Conservation (phyloP, 2,888 invertebrate species). For the Ochropleura leucogaster region DNA sequence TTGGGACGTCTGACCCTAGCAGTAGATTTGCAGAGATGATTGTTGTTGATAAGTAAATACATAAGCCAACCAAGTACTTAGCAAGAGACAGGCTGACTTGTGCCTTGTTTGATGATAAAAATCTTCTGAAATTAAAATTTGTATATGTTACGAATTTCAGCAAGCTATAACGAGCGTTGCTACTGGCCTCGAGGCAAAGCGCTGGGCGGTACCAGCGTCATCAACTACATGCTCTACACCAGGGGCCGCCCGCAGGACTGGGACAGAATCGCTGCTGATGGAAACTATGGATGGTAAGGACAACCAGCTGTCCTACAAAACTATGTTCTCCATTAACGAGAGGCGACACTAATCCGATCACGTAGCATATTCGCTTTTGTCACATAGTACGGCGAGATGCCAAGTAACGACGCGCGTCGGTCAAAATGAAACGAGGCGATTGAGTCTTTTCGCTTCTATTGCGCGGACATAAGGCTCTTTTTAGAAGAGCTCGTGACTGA, state of each 20-base stretch:
- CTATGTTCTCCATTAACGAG: neutral
- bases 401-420: too few species aligned
- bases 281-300: conserved; percentile 93
- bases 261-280: conserved; percentile 92
- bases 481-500: too few species aligned
- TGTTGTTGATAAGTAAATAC: neutral
- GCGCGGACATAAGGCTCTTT: neutral
- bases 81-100: neutral
- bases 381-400: neutral
- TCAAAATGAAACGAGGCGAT: neutral
- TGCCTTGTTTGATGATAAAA: neutral
- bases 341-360: neutral
- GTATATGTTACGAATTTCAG: conserved; percentile 63
- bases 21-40: neutral
- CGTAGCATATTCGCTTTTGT: neutral
- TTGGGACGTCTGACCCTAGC: neutral
- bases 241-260: conserved; percentile 94
- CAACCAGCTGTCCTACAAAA: neutral
- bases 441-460: neutral
- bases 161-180: conserved; percentile 89
- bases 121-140: neutral
- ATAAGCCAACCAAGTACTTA: neutral
- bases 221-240: conserved; percentile 96
- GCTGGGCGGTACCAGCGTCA: conserved; percentile 95
- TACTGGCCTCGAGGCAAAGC: conserved; percentile 95